Evolutionary conservation across 1,140 invertebrate genomes (phyloP), one percentile per base, ranked within the genome.

Genomic region (Calliphora vicina): DNA sequence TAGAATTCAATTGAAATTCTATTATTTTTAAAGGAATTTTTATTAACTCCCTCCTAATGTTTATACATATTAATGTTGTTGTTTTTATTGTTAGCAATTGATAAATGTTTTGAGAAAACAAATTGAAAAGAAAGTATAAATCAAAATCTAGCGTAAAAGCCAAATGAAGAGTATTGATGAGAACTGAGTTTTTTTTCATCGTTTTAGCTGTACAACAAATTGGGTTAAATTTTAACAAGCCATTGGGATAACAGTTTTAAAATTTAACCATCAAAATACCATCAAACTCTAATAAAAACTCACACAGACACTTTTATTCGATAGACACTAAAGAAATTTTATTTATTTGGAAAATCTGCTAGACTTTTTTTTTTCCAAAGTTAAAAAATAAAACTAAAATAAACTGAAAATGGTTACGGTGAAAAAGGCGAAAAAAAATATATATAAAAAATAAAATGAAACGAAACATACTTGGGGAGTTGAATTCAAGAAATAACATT

Each of bases 401-500:
- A 67, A 67, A 67, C 17, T 50, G 4, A n/a, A n/a, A n/a, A 12
- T 50, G 45, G 45, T 10, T 12, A 50, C 45, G 45, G 45, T 50
- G 45, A 17, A 67, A 67, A 67, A 57, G 5, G 15, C 6, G 6
- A 57, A 67, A 67, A 67, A 67, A n/a, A n/a, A n/a, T n/a, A n/a
- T n/a, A n/a, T n/a, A n/a, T n/a, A n/a, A n/a, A 67, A 67, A 67
- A 67, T 67, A 2, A 67, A 12, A 23, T 67, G 43, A 45, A 42
- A 43, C 35, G 20, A 78, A 20, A 45, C 74, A 78, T 20, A 76
- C 74, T 78, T 78, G 20, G 74, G 35, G 74, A 78, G 35, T 78
- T 78, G 74, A 78, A 78, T 45, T 78, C 35, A 78, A 78, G 74
- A 78, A 23, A 45, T 2, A 43, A 78, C 12, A 76, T 45, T 45